Conservation (phyloP, 2,113 vertebrate genomes). For the Ahaetulla prasina region DNA sequence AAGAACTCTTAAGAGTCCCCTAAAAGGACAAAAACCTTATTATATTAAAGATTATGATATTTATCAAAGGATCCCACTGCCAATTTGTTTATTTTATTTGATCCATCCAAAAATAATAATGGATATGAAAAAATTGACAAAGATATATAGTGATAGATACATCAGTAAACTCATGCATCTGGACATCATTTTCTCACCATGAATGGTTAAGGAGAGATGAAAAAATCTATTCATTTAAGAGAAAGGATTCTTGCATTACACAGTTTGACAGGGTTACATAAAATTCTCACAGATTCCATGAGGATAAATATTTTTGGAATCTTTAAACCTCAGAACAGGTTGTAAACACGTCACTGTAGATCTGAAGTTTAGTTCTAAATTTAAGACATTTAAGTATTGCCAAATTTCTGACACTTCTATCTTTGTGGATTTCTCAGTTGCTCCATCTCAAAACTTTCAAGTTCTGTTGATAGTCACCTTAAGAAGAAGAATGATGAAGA, state of each 20-base stretch:
- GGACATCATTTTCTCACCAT: background rate
- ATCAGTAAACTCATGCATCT: background rate
- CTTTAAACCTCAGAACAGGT: background rate
- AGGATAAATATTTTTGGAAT: background rate
- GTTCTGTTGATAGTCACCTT: background rate
- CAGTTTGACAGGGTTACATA: background rate
- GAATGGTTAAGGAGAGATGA: background rate
- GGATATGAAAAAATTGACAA: background rate
- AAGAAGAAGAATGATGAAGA: background rate
- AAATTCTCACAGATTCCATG: background rate
- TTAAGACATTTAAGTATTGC: background rate
- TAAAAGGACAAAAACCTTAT: background rate
- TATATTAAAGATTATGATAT: background rate
- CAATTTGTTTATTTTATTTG: constrained; percentile 3
- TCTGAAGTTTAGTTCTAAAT: background rate
- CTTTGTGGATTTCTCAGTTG: background rate
- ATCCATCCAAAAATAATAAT: constrained; percentile 3
- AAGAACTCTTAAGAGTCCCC: background rate
- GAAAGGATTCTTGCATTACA: background rate
- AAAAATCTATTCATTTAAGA: background rate
- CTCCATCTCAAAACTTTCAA: background rate
- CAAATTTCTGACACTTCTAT: background rate
- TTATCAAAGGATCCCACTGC: constrained; percentile 2
- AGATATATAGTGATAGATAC: background rate
- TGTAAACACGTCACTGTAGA: background rate